Base-by-base conservation (phyloP, 2,113 vertebrate species). In the Grammomys surdaster region DNA sequence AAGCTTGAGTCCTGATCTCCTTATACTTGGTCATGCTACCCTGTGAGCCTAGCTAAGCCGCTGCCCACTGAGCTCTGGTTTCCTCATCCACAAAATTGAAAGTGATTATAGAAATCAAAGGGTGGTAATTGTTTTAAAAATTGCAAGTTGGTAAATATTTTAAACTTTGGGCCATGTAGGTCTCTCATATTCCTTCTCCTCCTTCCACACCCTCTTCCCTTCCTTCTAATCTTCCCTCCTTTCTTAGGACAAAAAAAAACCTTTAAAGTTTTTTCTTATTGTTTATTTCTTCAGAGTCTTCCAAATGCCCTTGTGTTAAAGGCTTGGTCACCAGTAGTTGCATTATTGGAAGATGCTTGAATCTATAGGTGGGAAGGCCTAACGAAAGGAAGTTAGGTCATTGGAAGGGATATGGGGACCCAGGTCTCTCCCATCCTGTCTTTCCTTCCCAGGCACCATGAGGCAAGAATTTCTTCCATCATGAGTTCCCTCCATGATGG, bases 1-100 rank as follows among this genome's bases (percentile, higher is more conserved):
- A 94, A 93, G 89, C 54, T 70, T 75, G 78, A 88, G 51, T 40
- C 81, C 46, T 46, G 6, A 14, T 78, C 69, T 40, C n/a, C 56
- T 36, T 82, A 48, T 28, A 24, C 20, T 26, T 72, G 60, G 22
- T 54, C 78, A 33, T 5, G 31, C 80, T 12, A 43, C 56, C 75
- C 51, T 69, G 26, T 77, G 88, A 88, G 31, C 46, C 86, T 85
- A 81, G 7, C 33, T 48, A 88, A 77, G 54, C 84, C 87, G 20
- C 54, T 69, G 40, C 19, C 19, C 46, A 36, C 14, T 67, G 77
- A 87, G 48, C 67, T 77, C 40, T 40, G 54, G 3, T 24, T 67
- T 93, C 73, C 91, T 89, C 28, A 80, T 40, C 80, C 6, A 2
- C 24, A 36, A 95, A 88, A 96, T 1, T 56, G 85, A 95, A 96